phyloP scores from a whole-genome alignment of 2,797 vertebrate genomes.

The Myripristis jacobus region DNA sequence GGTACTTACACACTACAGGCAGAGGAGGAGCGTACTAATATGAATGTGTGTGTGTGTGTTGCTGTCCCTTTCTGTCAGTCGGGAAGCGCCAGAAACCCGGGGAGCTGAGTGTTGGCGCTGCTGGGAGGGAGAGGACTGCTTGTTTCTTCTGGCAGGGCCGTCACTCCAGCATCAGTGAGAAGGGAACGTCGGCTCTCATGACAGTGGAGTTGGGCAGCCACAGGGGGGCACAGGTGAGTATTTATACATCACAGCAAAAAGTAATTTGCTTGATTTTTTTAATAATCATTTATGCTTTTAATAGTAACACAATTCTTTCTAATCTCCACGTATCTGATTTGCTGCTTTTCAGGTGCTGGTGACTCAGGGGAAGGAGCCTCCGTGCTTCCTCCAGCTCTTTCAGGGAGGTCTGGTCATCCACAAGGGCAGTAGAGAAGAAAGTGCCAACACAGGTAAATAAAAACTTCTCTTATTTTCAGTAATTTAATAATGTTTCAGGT shows the following conservation, averaged over 20 bases:
- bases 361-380: slow-evolving; percentile 85
- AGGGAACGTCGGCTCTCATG: slow-evolving; percentile 87
- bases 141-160: slow-evolving; percentile 89
- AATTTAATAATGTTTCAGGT: background rate
- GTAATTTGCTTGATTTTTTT: too few species aligned
- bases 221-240: slow-evolving; percentile 82
- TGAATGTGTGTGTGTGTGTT: too few species aligned
- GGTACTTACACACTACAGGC: too few species aligned
- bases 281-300: too few species aligned
- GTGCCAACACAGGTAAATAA: slow-evolving; percentile 69
- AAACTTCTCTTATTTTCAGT: too few species aligned
- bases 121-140: slow-evolving; percentile 83
- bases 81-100: slow-evolving; percentile 84
- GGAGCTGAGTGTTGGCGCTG: slow-evolving; percentile 77
- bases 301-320: background rate
- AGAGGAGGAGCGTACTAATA: too few species aligned
- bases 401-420: slow-evolving; percentile 84
- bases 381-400: slow-evolving; percentile 88
- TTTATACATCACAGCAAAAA: background rate
- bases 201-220: slow-evolving; percentile 87
- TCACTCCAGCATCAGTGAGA: slow-evolving; percentile 83
- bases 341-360: slow-evolving; percentile 79
- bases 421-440: slow-evolving; percentile 80
- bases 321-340: background rate
- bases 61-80: slow-evolving; percentile 67